These are phyloP conservation scores for Gymnogyps californianus DNA, from an alignment of 2,113 vertebrate species.

Conservation along the genomic window DNA sequence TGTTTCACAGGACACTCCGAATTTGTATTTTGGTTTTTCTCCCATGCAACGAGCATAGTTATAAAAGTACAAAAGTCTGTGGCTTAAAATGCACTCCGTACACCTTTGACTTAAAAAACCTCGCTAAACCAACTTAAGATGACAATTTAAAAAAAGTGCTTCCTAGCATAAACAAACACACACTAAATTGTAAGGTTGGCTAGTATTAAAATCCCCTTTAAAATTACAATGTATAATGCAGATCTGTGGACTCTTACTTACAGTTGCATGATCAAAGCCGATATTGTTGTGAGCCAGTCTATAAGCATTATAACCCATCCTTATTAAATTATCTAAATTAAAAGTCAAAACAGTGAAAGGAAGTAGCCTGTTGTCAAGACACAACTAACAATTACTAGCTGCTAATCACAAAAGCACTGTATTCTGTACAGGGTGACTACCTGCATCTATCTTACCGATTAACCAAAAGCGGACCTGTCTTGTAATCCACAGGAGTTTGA, in stretches of 20 bases:
- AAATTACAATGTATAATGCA: background rate
- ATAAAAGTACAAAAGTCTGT: background rate
- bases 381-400: background rate
- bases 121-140: background rate
- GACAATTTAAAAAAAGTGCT: background rate
- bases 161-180: background rate
- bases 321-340: background rate
- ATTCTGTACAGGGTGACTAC: background rate
- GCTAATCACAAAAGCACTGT: background rate
- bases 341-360: background rate
- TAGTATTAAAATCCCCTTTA: background rate
- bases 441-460: background rate
- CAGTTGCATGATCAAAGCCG: background rate
- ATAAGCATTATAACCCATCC: background rate
- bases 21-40: background rate
- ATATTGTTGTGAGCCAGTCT: background rate
- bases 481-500: background rate
- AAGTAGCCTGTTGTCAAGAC: background rate
- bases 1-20: background rate
- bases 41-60: background rate
- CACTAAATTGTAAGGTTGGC: background rate
- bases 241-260: background rate
- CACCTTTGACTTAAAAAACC: background rate
- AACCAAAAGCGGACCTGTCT: background rate
- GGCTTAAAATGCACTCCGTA: background rate